Evolutionary conservation across 2,113 vertebrate genomes (phyloP), one percentile per base, ranked within the genome.

Genomic region (Alligator sinensis): DNA sequence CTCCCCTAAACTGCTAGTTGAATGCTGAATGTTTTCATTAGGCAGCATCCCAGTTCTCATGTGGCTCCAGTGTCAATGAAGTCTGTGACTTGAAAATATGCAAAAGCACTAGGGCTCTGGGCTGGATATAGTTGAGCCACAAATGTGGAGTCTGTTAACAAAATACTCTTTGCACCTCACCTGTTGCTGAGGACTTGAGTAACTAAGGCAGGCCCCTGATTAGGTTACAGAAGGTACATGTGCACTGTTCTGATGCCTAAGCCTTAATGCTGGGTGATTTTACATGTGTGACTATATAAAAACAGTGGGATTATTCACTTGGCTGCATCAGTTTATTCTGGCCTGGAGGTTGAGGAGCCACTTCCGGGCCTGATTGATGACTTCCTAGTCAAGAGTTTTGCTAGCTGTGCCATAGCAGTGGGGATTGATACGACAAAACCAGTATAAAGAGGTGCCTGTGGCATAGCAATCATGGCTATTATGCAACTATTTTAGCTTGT

Each of bases 241-340:
- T 94, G 72, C 81, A 66, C 64, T 60, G 34, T 91, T 84, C 78
- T 92, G 88, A 93, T 87, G 12, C 91, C 92, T 84, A 30, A 13
- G 8, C 88, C 93, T 94, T 91, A 91, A 88, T 90, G 79, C 78
- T 17, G 78, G 60, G 34, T 87, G 63, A 88, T 79, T 93, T 82
- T 76, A 84, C 86, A n/a, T 30, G 17, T 68, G n/a, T 11, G 64
- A 14, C 27, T 10, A n/a, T 30, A 13, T 74, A 24, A 38, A 28
- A 72, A 72, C 21, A 70, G 11, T 2, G 4, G 70, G 70, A 74
- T 47, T 74, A 22, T 74, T 74, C 47, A 47, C 47, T 47, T 47
- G 47, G 47, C 47, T 47, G 47, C 47, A 47, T 47, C 47, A 47
- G 47, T 24, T 62, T 72, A 38, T 24, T 25, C 28, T 38, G 47